Base-by-base conservation (phyloP, 64 coral and sea anemone species). In the Montipora efflorescens region DNA sequence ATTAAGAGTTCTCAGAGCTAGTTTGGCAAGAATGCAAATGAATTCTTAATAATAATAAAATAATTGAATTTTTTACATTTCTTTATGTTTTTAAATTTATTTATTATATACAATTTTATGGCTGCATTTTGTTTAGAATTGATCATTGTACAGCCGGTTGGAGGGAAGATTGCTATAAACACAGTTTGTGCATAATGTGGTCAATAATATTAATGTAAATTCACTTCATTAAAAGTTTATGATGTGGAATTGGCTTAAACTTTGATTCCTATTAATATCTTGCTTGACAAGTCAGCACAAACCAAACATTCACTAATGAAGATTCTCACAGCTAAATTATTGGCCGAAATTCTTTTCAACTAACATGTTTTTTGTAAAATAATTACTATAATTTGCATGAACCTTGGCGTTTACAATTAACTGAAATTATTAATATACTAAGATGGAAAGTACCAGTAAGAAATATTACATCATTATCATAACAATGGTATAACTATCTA, bases 181-280 rank as follows among this genome's bases (percentile, higher is more conserved):
- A 36, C 36, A 36, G 36, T 2, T 36, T 36, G 36, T 36, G 36
- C 36, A 36, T 36, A 36, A 36, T 36, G 36, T 36, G 36, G 36
- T 36, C 36, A 36, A 36, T 36, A 36, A 36, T 36, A 2, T 3
- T 76, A 3, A 46, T 28, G 36, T 28, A 25, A 46, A 46, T 76
- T 46, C 36, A 76, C 25, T 76, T 76, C 74, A 76, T 76, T 46
- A 76, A 76, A 76, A 10, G 9, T 76, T 76, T 1, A 76, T 76
- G 3, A 46, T 20, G 74, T 14, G 9, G 28, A 76, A 76, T 76
- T 9, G 28, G 4, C 36, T 14, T 23, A 6, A 21, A 73, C 4
- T 73, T 73, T 23, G 7, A 23, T n/a, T 4, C 15, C 0, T 21
- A 21, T 7, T 73, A 21, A 8, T 8, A 21, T 73, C 19, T 7